Evolutionary conservation across 2,888 invertebrate genomes (phyloP), one percentile per base, ranked within the genome.

Genomic region (Amphipyra tragopoginis): DNA sequence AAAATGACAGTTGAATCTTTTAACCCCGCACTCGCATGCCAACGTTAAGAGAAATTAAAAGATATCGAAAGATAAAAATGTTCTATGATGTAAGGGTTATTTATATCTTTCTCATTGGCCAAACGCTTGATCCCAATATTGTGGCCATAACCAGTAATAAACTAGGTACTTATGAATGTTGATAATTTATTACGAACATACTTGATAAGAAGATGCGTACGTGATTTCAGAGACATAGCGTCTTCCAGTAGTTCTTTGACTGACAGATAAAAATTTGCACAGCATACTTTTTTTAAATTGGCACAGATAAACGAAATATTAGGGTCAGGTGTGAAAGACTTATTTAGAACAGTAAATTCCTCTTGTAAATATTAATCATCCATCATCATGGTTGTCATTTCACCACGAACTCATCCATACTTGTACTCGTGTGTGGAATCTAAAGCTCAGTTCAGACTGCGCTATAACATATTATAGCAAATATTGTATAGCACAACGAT

Each of bases 151-250:
- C 61, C 61, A 65, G 51, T 55, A 48, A 60, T 68, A 51, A 66
- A 50, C 62, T 62, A 66, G 62, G 65, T 72, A 21, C 21, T 21
- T 21, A 73, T 61, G 65, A 69, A 70, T 60, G 56, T 51, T 61
- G 62, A 71, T 71, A 73, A 83, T 79, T 77, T 80, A 80, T 82
- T 83, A 79, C 81, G 72, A 81, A 79, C 74, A 78, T 54, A 72
- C 75, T 80, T 72, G 91, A 92, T 92, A 92, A 89, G 82, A 77
- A 83, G 74, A 86, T 87, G 91, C 86, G 87, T 92, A 93, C 92
- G 90, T 93, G 91, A 91, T 91, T 86, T 85, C 72, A 65, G 77
- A 77, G 78, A 82, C 87, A 86, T 86, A 82, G 59, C 61, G 60
- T 63, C 67, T 67, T 63, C 43, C 44, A 45, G 49, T 59, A 59